Base-by-base conservation (phyloP, 1,140 invertebrate genomes). In the Agrypnia vestita region DNA sequence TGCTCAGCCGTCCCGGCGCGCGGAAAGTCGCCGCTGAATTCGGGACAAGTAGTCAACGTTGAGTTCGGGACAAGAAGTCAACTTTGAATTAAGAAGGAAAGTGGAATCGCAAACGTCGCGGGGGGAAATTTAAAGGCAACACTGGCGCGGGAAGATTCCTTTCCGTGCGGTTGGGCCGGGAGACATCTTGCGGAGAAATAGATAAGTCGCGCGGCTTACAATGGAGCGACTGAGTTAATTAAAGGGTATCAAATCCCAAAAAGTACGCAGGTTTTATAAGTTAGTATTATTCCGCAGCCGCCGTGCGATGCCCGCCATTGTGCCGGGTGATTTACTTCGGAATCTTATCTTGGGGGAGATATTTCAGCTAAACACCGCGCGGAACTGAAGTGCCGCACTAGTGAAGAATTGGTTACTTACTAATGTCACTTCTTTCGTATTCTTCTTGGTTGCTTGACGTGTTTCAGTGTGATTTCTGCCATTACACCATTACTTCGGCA, bases 181-280 rank as follows among this genome's bases (percentile, higher is more conserved):
- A 75, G 81, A 78, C 76, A 80, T 79, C 82, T 74, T 77, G 77
- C 76, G 74, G 80, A 67, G 72, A 55, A 62, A 79, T 64, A 80
- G 81, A 83, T 83, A 83, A 83, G 79, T 83, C 82, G 62, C 56
- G 59, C 44, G 69, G 80, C 82, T 83, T 83, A 83, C 82, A 83
- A 81, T 81, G 81, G 75, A 78, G 55, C 76, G 64, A 77, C 80
- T 79, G 82, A 81, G 82, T 83, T 83, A 83, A 83, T 83, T 83
- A 83, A 83, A 81, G 76, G 69, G 62, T 56, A 44, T 76, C 72
- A 56, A 80, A 80, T 80, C 76, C 73, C 82, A 51, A 78, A 80
- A 78, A 76, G 67, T 49, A 76, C 77, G 76, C 80, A 81, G 79
- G 79, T 83, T 83, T 83, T 83, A 81, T 83, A 83, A 81, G 78